Base-by-base conservation (phyloP, 1,140 invertebrate species). In the Drosophila insularis region DNA sequence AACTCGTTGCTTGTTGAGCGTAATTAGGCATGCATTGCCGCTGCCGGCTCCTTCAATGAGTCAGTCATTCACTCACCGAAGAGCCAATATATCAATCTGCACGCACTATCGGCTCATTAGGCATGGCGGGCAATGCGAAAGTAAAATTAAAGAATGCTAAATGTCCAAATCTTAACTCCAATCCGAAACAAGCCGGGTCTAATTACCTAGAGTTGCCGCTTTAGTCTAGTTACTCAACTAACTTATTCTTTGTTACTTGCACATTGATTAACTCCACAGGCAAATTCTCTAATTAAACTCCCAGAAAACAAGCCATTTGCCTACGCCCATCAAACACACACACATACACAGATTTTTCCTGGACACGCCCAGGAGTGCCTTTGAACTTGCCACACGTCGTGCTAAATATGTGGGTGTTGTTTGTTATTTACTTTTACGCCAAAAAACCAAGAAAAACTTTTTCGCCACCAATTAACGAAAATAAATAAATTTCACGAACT, bases 21-120 rank as follows among this genome's bases (percentile, higher is more conserved):
- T 79, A 86, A 87, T 86, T 86, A 77, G 79, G 79, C 82, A 75
- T 85, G 70, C 63, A 67, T 72, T 68, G 55, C 58, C 64, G 31
- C 59, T 39, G 31, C 43, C 63, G 66, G 63, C 61, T 62, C 56
- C 80, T 80, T 79, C 53, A 79, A 80, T 84, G 80, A 80, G 68
- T 80, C 81, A 79, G 68, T 80, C 81, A 84, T 76, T 59, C 46
- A 31, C 65, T 60, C 78, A 65, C 56, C 27, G 65, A 55, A 54
- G 61, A 35, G 27, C 43, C 64, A 72, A 77, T 66, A 65, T 54
- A 69, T 78, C 64, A 77, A 73, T 77, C 73, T 55, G 60, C 73
- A 69, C 58, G 69, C 78, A 68, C 58, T 53, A 63, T 40, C 71
- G 68, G 69, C 69, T 62, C 66, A 70, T 70, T 77, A 79, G 71